Evolutionary conservation across 2,113 vertebrate genomes (phyloP).

Genomic region (Hyaena hyaena): DNA sequence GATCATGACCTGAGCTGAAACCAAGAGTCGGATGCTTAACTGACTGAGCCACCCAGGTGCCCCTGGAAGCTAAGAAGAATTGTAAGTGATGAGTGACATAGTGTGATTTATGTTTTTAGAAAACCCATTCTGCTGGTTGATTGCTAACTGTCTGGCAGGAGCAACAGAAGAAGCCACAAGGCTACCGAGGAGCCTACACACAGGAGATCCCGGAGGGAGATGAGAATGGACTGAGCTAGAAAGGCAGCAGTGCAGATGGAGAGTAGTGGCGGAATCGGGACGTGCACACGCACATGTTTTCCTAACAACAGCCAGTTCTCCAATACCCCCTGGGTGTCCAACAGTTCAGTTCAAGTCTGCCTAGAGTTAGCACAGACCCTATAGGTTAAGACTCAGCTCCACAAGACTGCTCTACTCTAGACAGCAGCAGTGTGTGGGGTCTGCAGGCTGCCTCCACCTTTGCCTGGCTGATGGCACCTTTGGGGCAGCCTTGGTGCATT

Average conservation of each 20-base stretch:
- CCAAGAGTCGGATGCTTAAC: too few relatives aligned
- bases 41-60: too few relatives aligned
- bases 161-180: background rate
- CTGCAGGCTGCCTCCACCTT: background rate
- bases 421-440: background rate
- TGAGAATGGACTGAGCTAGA: background rate
- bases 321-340: background rate
- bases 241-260: background rate
- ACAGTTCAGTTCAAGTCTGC: background rate
- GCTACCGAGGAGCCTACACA: accelerated
- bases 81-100: background rate
- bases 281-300: background rate
- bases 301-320: background rate
- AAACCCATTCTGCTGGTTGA: background rate
- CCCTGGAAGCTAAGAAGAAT: background rate
- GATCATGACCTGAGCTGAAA: too few relatives aligned
- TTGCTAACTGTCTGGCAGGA: background rate
- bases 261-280: background rate
- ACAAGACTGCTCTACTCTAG: background rate
- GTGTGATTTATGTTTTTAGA: background rate
- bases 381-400: background rate
- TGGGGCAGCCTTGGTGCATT: background rate
- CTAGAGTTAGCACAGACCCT: background rate
- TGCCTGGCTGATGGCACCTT: background rate
- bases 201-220: background rate